A percentile compares a stretch with the other conserved stretches of the same genome.
phyloP scores from a whole-genome alignment of 2,113 vertebrate species.

The Zosterops lateralis region DNA sequence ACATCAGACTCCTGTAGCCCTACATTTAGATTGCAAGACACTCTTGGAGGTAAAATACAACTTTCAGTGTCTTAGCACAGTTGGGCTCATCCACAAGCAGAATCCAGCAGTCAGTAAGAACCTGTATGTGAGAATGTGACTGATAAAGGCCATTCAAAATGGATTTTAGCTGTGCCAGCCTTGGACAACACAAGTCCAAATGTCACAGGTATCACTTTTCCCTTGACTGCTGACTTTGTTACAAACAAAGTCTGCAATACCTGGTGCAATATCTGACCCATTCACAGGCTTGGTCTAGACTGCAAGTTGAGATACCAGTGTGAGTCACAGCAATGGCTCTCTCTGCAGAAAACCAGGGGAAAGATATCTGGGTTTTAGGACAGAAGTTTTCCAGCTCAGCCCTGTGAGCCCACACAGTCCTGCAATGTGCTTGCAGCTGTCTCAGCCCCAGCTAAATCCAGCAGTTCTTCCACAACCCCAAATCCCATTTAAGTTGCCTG shows the following conservation, averaged over 20 bases:
- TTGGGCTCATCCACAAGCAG: background rate
- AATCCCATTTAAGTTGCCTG: background rate
- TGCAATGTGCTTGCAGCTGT: background rate
- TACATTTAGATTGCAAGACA: background rate
- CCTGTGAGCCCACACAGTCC: background rate
- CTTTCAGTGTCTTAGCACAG: background rate
- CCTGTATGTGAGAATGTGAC: background rate
- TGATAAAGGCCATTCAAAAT: background rate
- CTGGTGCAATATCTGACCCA: background rate
- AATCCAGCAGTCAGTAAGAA: background rate
- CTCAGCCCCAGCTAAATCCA: background rate
- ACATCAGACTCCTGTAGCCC: background rate
- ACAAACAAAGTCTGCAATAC: background rate
- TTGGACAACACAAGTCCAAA: background rate
- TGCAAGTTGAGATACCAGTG: background rate
- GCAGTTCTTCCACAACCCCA: background rate
- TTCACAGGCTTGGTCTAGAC: background rate
- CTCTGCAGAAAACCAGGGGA: background rate
- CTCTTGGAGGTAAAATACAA: background rate
- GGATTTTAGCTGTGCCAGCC: background rate
- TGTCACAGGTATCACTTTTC: background rate
- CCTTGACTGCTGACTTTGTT: background rate
- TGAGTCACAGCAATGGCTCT: background rate
- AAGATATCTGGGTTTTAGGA: background rate
- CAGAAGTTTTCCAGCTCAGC: background rate